Evolutionary conservation across 2,797 vertebrate genomes (phyloP), one percentile per base, ranked within the genome.

Genomic region (Clarias pachynema): DNA sequence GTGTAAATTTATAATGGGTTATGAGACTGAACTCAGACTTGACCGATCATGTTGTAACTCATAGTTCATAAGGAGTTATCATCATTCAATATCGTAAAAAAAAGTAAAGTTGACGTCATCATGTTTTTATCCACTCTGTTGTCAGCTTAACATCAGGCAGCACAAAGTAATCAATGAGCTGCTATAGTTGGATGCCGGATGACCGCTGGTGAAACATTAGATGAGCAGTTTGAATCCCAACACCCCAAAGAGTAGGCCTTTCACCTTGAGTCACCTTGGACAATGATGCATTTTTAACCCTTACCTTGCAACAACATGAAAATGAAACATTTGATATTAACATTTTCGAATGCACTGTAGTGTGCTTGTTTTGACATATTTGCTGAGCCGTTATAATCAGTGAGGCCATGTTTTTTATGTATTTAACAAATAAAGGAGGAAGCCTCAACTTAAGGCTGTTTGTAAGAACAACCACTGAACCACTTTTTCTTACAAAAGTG

Each of bases 251-350:
- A 90, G 62, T 66, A 87, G 93, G 79, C 10, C 89, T 81, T 81
- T 97, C 96, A 97, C 97, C 97, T 97, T 97, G 95, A 95, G 94
- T 97, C 95, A 97, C 97, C 96, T 98, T 98, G 96, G 93, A 89
- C 90, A 85, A 66, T 96, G 96, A 97, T 97, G 97, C 97, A 96
- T 93, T 96, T 96, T 97, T 96, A 97, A 97, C 96, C 94, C 96
- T 92, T 94, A 24, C 12, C 84, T 60, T 74, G 37, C 56, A 85
- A 84, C 53, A 24, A 66, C 62, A 24, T 84, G 49, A 8, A 78
- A 44, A 83, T 84, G 40, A 63, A 44, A 44, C 37, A 66, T 31
- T 62, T 26, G 9, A 68, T 79, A 62, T 53, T 66, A 65, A 53
- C 75, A 24, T n/a, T 22, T 29, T 5, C 4, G 40, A 40, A 2